Percentiles rank a stretch among this genome's conserved stretches.
These are phyloP conservation scores for Diaprepes abbreviatus DNA, from an alignment of 2,888 invertebrate species.

Conservation along the genomic window DNA sequence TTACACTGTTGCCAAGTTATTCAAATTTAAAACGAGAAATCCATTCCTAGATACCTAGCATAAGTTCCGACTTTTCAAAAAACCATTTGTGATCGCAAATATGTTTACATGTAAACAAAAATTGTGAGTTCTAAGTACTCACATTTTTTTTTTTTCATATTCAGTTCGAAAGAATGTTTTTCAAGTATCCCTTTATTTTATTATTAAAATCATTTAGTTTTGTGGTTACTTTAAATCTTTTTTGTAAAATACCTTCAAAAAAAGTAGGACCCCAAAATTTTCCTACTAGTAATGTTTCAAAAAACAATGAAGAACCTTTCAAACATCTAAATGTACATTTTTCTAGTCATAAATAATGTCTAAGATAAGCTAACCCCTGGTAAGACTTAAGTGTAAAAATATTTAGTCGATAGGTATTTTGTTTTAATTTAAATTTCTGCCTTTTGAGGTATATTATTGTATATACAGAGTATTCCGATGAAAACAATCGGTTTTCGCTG, in stretches of 20 bases:
- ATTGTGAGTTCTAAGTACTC: too few relatives aligned
- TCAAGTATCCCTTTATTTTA: constrained; percentile 47
- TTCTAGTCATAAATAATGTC: constrained; percentile 57
- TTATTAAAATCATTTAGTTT: constrained; percentile 47
- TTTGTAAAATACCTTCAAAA: constrained; percentile 58
- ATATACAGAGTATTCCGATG: constrained; percentile 15
- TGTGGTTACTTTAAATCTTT: constrained; percentile 52
- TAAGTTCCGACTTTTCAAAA: too few relatives aligned
- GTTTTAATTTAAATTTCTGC: constrained; percentile 40
- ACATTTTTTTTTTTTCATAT: background rate
- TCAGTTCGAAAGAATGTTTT: constrained; percentile 51
- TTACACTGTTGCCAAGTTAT: too few relatives aligned
- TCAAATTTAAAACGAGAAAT: too few relatives aligned
- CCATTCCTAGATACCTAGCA: too few relatives aligned
- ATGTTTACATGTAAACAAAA: too few relatives aligned
- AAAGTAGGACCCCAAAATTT: constrained; percentile 51
- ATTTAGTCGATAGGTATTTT: constrained; percentile 2
- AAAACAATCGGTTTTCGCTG: constrained; percentile 1
- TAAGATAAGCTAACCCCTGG: constrained; percentile 51
- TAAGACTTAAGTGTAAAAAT: constrained; percentile 39
- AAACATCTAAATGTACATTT: constrained; percentile 53
- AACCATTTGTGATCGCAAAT: too few relatives aligned
- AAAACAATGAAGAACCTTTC: constrained; percentile 22
- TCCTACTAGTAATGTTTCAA: constrained; percentile 25
- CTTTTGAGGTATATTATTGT: constrained; percentile 37